Percentiles rank a stretch among this genome's conserved stretches.
phyloP scores from a whole-genome alignment of 2,113 vertebrate species.

The Pygoscelis adeliae region DNA sequence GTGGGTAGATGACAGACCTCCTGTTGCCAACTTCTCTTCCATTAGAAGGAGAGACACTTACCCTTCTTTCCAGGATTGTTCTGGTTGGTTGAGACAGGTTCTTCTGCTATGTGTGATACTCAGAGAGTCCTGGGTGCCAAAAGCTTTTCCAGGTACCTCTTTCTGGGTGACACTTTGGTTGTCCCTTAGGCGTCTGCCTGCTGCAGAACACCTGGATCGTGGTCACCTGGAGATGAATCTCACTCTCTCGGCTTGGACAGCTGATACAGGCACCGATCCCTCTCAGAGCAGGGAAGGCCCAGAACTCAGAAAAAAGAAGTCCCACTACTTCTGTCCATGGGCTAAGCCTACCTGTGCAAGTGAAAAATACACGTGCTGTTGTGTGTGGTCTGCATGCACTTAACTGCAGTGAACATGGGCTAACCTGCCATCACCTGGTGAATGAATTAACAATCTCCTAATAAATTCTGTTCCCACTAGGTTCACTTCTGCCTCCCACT shows the following conservation, averaged over 20 bases:
- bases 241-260: background rate
- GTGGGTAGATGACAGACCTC: background rate
- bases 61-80: background rate
- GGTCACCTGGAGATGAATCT: background rate
- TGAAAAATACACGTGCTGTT: background rate
- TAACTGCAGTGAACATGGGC: background rate
- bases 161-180: background rate
- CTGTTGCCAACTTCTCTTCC: background rate
- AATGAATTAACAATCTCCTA: background rate
- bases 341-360: background rate
- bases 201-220: background rate
- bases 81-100: background rate
- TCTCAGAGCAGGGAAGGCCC: background rate
- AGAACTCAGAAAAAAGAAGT: background rate
- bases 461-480: background rate
- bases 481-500: background rate
- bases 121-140: background rate
- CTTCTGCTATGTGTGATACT: background rate
- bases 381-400: background rate
- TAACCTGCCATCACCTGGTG: background rate
- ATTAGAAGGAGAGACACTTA: background rate
- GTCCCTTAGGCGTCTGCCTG: background rate
- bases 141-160: background rate
- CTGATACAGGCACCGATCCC: background rate
- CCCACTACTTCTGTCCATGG: background rate